Evolutionary conservation across 1,140 invertebrate species (phyloP), one percentile per base, ranked within the genome.

Genomic region (Drosophila nasuta): DNA sequence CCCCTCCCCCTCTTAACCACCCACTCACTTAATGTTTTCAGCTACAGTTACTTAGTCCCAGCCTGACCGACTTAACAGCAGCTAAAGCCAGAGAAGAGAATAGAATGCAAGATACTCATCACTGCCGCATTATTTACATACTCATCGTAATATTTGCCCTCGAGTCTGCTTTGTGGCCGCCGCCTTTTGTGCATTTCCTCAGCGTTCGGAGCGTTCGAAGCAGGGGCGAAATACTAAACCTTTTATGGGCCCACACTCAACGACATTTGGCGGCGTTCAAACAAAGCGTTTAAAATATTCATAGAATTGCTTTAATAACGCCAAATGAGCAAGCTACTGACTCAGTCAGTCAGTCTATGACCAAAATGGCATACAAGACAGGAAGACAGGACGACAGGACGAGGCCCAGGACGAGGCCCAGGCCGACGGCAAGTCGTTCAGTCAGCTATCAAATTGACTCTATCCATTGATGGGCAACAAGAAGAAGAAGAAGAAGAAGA

Each of bases 251-350:
- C 28, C 48, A 54, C 25, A n/a, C 17, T 20, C 52, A 46, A 25
- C 41, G 41, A 15, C 35, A 20, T 67, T 57, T 35, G 30, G 52
- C 11, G 38, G 13, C 6, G 45, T 48, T 30, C 64, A 77, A 77
- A 73, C 54, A 79, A 75, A 85, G 74, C 85, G 79, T 73, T 85
- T 89, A 89, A 88, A 88, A 89, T 88, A 88, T 88, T 88, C 81
- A 88, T 88, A 78, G 85, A 85, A 88, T 89, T 78, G 85, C 85
- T 89, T 88, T 88, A 88, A 85, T 88, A 88, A 88, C 81, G 81
- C 62, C 60, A 88, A 88, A 88, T 83, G 81, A 83, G 83, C 77
- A 77, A 75, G 71, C 73, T 28, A 66, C 35, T 54, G 52, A 48
- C 43, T 25, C 73, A 66, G 69, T 51, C 52, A 51, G 48, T 56